A percentile compares a stretch with the other conserved stretches of the same genome.
These are phyloP conservation scores for Brachionus manjavacas DNA, from an alignment of 1,140 invertebrate genomes.

Conservation along the genomic window DNA sequence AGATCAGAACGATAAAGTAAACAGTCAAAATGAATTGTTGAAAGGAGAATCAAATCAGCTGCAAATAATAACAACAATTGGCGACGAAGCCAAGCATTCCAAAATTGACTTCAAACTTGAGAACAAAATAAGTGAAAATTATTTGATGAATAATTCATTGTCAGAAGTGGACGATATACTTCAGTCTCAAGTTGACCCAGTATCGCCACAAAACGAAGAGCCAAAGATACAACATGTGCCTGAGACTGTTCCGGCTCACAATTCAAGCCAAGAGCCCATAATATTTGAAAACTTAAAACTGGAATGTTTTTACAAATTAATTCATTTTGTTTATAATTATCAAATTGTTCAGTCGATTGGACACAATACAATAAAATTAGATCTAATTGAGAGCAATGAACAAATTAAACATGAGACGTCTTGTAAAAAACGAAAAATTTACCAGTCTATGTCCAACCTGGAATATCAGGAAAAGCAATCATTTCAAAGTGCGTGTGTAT, in stretches of 20 bases:
- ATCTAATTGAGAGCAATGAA: not conserved
- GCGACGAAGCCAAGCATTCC: not conserved
- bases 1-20: not conserved
- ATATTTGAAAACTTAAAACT: not conserved
- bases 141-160: slow-evolving; percentile 8
- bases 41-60: not conserved
- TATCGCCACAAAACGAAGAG: not conserved
- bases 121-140: not conserved
- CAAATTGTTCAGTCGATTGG: not conserved
- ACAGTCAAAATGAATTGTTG: not conserved
- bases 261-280: not conserved
- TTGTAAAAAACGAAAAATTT: slow-evolving; percentile 25
- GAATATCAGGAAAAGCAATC: not conserved
- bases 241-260: not conserved
- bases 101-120: slow-evolving; percentile 34
- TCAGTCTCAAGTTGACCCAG: slow-evolving; percentile 14
- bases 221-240: not conserved
- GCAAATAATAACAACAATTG: slow-evolving; percentile 33
- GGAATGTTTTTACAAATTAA: not conserved
- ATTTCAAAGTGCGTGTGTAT: not conserved
- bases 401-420: not conserved
- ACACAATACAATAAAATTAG: not conserved
- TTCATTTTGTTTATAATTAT: not conserved
- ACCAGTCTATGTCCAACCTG: not conserved
- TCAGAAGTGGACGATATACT: not conserved